Evolutionary conservation across 2,888 invertebrate genomes (phyloP), one percentile per base, ranked within the genome.

Genomic region (Polyploca ridens): DNA sequence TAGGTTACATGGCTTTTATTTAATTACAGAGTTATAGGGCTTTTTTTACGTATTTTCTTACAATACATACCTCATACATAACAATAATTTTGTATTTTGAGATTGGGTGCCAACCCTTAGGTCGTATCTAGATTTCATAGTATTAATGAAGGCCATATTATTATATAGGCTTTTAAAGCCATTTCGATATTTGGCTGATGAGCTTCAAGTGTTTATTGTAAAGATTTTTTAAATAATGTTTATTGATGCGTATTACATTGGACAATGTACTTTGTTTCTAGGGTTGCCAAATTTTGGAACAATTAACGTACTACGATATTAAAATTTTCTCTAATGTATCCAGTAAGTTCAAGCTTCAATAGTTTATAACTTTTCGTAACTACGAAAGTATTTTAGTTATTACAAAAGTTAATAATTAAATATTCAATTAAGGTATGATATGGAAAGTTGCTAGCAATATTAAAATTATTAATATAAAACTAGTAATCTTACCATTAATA

Each of bases 401-500:
- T 46, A 46, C 46, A 7, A 7, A 54, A 19, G 16, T 10, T 54
- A 2, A 8, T 19, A 54, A 54, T 54, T 19, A 54, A 54, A 54
- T 54, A 54, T 19, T 49, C 0, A 16, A 49, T 14, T 49, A 1
- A 54, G 10, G 19, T 19, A 10, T 54, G 3, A 10, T 54, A 19
- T 71, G 74, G 81, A 85, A 85, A 83, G 83, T 84, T 85, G 83
- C 82, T 81, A 77, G 70, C 74, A 64, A 60, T 63, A 33, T 13
- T 54, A 16, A 57, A 7, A n/a, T 46, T n/a, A n/a, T 46, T 44
- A 44, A 14, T 4, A 14, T 44, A 5, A 44, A 14, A 44, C 5
- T 49, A 58, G 19, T 61, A 33, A 62, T 66, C 92, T 93, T 82
- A 93, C 93, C 93, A 94, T 94, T 88, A 91, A 93, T 90, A 84